A percentile compares a stretch with the other conserved stretches of the same genome.
phyloP scores from a whole-genome alignment of 2,797 vertebrate species.

The Sebastes alutus region DNA sequence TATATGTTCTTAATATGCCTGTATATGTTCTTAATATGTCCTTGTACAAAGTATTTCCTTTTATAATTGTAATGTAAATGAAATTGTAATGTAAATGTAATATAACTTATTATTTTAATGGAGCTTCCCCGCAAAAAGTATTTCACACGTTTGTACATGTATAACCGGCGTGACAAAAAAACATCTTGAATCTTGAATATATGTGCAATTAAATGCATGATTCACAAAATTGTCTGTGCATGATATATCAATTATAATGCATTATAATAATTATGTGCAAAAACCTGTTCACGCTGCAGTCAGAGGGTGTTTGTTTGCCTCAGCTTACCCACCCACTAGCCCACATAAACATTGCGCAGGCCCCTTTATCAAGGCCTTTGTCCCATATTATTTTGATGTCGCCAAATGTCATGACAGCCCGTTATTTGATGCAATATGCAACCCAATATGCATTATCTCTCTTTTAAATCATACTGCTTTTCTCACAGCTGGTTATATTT shows the following conservation, averaged over 20 bases:
- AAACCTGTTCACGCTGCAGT: conserved; percentile 67
- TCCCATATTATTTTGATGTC: conserved; percentile 58
- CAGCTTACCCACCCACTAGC: conserved; percentile 74
- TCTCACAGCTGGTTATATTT: background rate
- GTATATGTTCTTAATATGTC: too few species aligned
- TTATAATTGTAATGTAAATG: too few species aligned
- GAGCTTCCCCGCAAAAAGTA: too few species aligned
- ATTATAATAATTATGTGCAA: background rate
- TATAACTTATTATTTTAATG: too few species aligned
- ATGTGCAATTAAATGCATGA: background rate
- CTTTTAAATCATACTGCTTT: background rate
- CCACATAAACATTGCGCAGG: conserved; percentile 77
- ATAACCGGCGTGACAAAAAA: too few species aligned
- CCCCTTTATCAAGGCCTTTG: conserved; percentile 69
- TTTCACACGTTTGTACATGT: too few species aligned
- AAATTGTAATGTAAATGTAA: too few species aligned
- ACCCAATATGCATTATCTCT: background rate
- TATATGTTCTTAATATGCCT: too few species aligned
- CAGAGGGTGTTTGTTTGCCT: conserved; percentile 75
- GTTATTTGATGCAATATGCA: conserved; percentile 35
- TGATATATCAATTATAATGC: background rate
- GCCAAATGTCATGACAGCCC: conserved; percentile 67
- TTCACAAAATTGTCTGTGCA: background rate
- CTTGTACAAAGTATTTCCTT: too few species aligned
- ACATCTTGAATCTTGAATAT: too few species aligned